Percentiles rank a stretch among this genome's conserved stretches.
These are phyloP conservation scores for Onychostruthus taczanowskii DNA, from an alignment of 2,113 vertebrate genomes.

Conservation along the genomic window DNA sequence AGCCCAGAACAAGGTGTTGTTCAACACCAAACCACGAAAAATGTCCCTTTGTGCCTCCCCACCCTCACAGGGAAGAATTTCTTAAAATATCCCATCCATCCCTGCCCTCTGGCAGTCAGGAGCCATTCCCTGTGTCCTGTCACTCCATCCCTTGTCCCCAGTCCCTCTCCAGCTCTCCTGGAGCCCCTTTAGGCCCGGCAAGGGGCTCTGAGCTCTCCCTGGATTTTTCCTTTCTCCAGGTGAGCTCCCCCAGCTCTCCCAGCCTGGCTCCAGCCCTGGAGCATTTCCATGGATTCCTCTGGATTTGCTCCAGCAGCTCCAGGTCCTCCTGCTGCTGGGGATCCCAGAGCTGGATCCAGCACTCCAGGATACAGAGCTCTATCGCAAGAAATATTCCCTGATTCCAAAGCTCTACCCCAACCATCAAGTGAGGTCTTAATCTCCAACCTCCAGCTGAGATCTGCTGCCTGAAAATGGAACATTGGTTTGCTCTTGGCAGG, in stretches of 20 bases:
- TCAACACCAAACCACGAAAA: neutral
- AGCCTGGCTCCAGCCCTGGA: neutral
- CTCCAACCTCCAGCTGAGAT: neutral
- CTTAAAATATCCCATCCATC: rapidly evolving
- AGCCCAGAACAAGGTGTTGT: neutral
- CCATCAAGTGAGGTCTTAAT: neutral
- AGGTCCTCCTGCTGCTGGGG: rapidly evolving
- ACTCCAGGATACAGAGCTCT: neutral
- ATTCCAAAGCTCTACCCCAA: neutral
- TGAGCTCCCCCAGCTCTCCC: rapidly evolving
- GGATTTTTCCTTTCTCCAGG: neutral
- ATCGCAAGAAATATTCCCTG: neutral
- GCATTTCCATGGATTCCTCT: rapidly evolving
- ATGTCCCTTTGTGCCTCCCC: neutral
- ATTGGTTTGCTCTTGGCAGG: neutral
- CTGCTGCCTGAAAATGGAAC: neutral
- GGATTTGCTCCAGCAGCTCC: neutral
- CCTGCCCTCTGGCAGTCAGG: rapidly evolving
- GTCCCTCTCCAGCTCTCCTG: neutral
- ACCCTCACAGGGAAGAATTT: neutral
- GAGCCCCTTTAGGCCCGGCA: rapidly evolving
- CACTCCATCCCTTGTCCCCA: neutral
- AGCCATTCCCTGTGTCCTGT: neutral
- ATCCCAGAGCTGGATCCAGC: neutral
- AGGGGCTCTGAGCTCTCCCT: neutral